Evolutionary conservation across 2,888 invertebrate genomes (phyloP).

Genomic region (Cancer borealis): DNA sequence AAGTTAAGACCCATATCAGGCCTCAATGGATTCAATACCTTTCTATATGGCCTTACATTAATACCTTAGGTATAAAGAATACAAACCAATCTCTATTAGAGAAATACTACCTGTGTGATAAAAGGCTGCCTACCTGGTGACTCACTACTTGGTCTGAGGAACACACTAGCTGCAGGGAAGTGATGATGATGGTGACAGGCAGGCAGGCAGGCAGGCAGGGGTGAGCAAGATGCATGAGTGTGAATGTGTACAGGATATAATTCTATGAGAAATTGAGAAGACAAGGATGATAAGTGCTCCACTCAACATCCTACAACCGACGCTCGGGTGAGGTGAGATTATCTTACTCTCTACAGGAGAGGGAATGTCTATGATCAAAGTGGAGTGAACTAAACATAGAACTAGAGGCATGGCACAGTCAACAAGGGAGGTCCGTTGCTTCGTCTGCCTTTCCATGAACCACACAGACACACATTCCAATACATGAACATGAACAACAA

Average conservation of each 20-base stretch:
- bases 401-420: not conserved
- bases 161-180: slow-evolving; percentile 27
- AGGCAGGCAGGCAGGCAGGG: not conserved
- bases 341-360: slow-evolving; percentile 33
- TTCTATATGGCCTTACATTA: slow-evolving; percentile 24
- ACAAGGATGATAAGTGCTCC: slow-evolving; percentile 22
- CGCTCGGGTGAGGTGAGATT: not conserved
- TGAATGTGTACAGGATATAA: not conserved
- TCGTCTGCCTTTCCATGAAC: not conserved
- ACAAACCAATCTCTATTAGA: slow-evolving; percentile 25
- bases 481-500: not conserved
- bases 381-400: not conserved
- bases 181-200: slow-evolving; percentile 40
- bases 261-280: not conserved
- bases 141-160: slow-evolving; percentile 39
- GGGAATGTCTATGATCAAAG: slow-evolving; percentile 24
- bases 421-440: not conserved
- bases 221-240: slow-evolving; percentile 41
- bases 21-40: slow-evolving; percentile 24
- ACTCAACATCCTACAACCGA: slow-evolving; percentile 11
- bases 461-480: not conserved
- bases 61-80: slow-evolving; percentile 38
- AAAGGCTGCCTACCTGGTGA: slow-evolving; percentile 38
- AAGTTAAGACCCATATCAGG: slow-evolving; percentile 9
- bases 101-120: slow-evolving; percentile 16